Evolutionary conservation across 37 sponge, comb jelly and placozoan species (phyloP), one percentile per base, ranked within the genome.

Genomic region (Cladorhizidae sp.): DNA sequence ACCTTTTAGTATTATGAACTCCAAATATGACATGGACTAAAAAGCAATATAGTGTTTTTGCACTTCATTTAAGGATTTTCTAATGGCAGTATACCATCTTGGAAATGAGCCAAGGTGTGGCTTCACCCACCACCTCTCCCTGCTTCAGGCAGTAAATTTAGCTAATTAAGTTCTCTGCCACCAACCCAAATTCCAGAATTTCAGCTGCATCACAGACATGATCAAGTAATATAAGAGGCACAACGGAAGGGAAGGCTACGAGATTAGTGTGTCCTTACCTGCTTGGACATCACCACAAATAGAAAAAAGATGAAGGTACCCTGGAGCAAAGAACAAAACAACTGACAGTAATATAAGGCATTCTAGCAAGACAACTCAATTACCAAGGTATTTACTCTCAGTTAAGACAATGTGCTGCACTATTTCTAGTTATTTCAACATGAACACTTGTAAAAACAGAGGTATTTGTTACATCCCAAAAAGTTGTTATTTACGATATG

Each of bases 261-360:
- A 31, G 14, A 51, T 32, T 3, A 12, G 12, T 14, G 15, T 3
- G 8, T 33, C 45, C 54, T n/a, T 59, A 76, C 86, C 78, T 77
- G 86, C 45, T 77, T 70, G 11, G 86, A 85, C 8, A 85, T 32
- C 0, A 62, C 28, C 26, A 85, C 64, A 62, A 77, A 78, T 29
- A 85, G 21, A 0, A 85, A 43, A 52, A 85, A 85, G 31, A 85
- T 85, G 1, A 70, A 25, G 0, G 56, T 21, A 31, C 86, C 86
- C 86, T 85, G 55, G 2, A 68, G 18, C 9, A 40, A 17, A 67
- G 26, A 68, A 69, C 23, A 70, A 25, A 22, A 21, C 36, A 45
- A 25, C 6, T 49, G 2, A 21, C 40, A 56, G 58, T 57, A 20
- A 74, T 12, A 17, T 9, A 1, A 32, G 38, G 58, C 28, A 6